These are phyloP conservation scores for Alloplasta piceator DNA, from an alignment of 2,888 invertebrate genomes.

Conservation along the genomic window DNA sequence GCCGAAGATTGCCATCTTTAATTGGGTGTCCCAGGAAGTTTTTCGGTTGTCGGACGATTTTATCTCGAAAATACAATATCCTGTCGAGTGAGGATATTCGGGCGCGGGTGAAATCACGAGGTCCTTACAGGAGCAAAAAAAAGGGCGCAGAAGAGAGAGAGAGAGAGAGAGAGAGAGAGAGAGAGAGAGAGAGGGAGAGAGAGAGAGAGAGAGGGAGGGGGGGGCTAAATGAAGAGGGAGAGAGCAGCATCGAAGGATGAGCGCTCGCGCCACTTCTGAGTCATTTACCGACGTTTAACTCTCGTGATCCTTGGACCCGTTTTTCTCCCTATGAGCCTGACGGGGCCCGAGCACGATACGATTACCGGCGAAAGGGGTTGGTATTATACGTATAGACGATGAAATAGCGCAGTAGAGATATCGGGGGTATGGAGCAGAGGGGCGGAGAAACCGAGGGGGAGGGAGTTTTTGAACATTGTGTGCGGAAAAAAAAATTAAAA, in stretches of 20 bases:
- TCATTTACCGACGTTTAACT: conserved; percentile 75
- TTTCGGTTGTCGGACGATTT: conserved; percentile 63
- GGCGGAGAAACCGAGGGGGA: conserved; percentile 39
- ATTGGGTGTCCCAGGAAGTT: conserved; percentile 66
- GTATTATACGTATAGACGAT: conserved; percentile 43
- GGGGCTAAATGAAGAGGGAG: background rate
- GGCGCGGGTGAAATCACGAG: conserved; percentile 18
- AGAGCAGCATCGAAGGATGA: conserved; percentile 14
- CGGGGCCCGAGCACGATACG: conserved; percentile 37
- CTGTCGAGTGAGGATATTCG: conserved; percentile 63
- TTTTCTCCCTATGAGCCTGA: conserved; percentile 9
- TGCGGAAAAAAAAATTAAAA: conserved; percentile 56
- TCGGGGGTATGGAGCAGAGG: background rate
- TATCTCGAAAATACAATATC: conserved; percentile 73
- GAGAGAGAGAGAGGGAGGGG: background rate
- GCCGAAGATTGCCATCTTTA: conserved; percentile 69
- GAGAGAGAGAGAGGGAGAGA: background rate
- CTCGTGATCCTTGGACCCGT: conserved; percentile 51
- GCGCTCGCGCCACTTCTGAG: conserved; percentile 40
- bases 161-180: background rate
- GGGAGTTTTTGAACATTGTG: conserved; percentile 41
- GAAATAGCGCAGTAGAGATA: conserved; percentile 39
- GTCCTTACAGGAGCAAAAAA: conserved; percentile 1
- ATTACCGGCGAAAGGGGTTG: conserved; percentile 55
- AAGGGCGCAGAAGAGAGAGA: background rate